A percentile compares a stretch with the other conserved stretches of the same genome.
Evolutionary conservation across 2,888 invertebrate species (phyloP).

Genomic region (Auanema sp.): DNA sequence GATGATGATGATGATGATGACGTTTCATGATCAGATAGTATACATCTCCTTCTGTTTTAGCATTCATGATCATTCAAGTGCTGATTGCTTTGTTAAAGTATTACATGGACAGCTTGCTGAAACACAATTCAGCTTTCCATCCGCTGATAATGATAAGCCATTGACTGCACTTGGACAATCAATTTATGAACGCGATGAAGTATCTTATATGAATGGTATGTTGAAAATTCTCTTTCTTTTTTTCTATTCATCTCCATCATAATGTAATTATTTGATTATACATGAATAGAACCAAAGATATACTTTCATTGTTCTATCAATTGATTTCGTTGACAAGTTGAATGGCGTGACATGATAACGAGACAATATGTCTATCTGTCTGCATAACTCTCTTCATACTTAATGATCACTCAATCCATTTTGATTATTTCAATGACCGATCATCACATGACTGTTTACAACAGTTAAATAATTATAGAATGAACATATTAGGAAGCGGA

Average conservation of each 20-base stretch:
- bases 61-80: constrained; percentile 92
- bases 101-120: constrained; percentile 82
- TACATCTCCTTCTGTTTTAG: constrained; percentile 68
- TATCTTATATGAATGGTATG: constrained; percentile 91
- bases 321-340: constrained; percentile 16
- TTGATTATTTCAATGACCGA: no score
- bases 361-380: background rate
- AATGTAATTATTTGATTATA: background rate
- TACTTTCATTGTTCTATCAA: constrained; percentile 4
- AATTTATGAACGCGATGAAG: constrained; percentile 76
- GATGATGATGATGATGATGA: constrained; percentile 9
- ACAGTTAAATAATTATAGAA: no score
- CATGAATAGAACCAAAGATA: constrained; percentile 8
- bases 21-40: background rate
- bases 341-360: constrained; percentile 6
- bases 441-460: no score
- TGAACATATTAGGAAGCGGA: no score
- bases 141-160: constrained; percentile 64
- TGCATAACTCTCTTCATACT: no score
- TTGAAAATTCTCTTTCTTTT: background rate
- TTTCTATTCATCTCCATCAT: background rate
- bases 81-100: constrained; percentile 94
- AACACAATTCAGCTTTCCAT: constrained; percentile 82
- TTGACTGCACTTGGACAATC: constrained; percentile 75
- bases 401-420: no score